phyloP scores from a whole-genome alignment of 1,140 invertebrate genomes.

The Tribolium madens region DNA sequence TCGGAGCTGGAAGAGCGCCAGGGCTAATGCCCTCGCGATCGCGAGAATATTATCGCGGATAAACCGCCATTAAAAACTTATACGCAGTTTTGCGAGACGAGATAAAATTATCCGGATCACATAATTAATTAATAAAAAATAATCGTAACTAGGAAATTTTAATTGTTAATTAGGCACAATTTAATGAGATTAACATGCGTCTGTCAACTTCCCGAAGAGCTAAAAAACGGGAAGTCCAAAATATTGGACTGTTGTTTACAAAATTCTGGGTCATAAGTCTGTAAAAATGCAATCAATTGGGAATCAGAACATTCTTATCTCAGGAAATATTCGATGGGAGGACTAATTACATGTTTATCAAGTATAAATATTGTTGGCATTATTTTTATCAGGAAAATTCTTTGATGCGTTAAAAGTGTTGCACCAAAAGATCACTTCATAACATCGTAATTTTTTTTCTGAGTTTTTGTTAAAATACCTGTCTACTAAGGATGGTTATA shows the following conservation, averaged over 20 bases:
- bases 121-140: background rate
- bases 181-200: too few species aligned
- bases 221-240: too few species aligned
- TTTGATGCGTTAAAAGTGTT: too few species aligned
- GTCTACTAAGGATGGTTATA: too few species aligned
- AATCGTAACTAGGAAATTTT: background rate
- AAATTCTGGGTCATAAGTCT: background rate
- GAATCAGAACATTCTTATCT: too few species aligned
- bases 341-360: background rate
- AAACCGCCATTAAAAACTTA: background rate
- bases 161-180: background rate
- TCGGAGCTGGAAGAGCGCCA: conserved; percentile 11
- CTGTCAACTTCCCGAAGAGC: background rate
- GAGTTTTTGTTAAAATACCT: too few species aligned
- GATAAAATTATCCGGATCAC: background rate
- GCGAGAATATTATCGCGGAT: too few species aligned
- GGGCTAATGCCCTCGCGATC: conserved; percentile 9
- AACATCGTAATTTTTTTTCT: too few species aligned
- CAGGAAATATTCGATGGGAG: background rate
- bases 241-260: background rate
- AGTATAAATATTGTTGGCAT: background rate
- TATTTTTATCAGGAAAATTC: background rate
- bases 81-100: background rate
- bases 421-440: too few species aligned
- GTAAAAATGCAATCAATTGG: background rate